phyloP scores from a whole-genome alignment of 2,888 invertebrate genomes.

The Watsonalla cultraria region DNA sequence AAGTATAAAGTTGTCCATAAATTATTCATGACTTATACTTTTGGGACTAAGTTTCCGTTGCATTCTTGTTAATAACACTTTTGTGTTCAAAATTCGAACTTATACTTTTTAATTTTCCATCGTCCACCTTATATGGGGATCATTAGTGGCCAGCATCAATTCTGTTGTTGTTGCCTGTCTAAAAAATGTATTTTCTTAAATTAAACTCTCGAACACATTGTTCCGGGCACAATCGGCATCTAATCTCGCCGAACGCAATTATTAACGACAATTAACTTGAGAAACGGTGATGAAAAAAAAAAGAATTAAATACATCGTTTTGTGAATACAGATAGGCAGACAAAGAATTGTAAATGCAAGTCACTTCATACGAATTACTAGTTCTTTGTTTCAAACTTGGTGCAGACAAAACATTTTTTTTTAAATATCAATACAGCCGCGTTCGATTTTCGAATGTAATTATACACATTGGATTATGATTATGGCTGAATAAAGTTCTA shows the following conservation, averaged over 20 bases:
- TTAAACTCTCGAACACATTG: conserved; percentile 33
- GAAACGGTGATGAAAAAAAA: conserved; percentile 35
- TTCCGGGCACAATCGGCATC: conserved; percentile 38
- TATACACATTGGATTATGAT: conserved; percentile 52
- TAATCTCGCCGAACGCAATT: conserved; percentile 47
- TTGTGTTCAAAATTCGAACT: conserved; percentile 12
- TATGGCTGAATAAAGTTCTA: conserved; percentile 52
- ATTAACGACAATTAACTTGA: conserved; percentile 67
- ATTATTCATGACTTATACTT: conserved; percentile 56
- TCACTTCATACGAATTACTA: conserved; percentile 75
- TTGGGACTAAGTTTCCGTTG: conserved; percentile 49
- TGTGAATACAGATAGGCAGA: conserved; percentile 57
- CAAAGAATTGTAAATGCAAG: conserved; percentile 67
- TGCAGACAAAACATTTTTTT: conserved; percentile 59
- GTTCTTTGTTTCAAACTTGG: conserved; percentile 66
- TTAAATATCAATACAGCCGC: conserved; percentile 57
- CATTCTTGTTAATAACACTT: conserved; percentile 36
- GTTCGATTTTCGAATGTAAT: conserved; percentile 59
- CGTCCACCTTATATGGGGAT: conserved; percentile 31
- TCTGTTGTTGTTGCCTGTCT: conserved; percentile 22
- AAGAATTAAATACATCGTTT: conserved; percentile 59
- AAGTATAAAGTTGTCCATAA: conserved; percentile 72
- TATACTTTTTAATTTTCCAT: conserved; percentile 24
- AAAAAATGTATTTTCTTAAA: conserved; percentile 35
- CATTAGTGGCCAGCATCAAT: conserved; percentile 34